Base-by-base conservation (phyloP, 1,140 invertebrate genomes). In the Triops cancriformis region DNA sequence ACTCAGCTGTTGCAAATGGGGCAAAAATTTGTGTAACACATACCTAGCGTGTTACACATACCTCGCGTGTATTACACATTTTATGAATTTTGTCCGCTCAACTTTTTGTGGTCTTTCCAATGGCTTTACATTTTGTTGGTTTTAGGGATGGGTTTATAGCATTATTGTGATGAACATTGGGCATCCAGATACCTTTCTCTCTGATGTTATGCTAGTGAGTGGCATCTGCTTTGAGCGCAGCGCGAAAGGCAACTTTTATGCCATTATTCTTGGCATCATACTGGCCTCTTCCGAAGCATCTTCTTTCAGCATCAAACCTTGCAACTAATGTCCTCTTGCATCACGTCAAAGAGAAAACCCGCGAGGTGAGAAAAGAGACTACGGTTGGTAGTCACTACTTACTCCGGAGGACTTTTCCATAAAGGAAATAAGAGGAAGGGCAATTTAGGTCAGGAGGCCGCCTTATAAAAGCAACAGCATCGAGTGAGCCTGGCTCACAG, bases 391-490 rank as follows among this genome's bases (percentile, higher is more conserved):
- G 51, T 23, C 51, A 64, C 51, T 64, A 64, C 51, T 64, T 6
- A 64, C 51, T 64, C 23, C 31, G 31, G 51, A 23, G 51, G 51
- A 64, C 18, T 64, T 64, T 64, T 64, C 1, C 51, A 64, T 64
- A 23, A 23, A 23, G 23, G 51, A 64, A 64, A 64, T 64, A 23
- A 64, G 51, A 64, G 51, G 76, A 45, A 76, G 27, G 72, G 26
- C 37, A 73, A 77, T 77, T 51, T 77, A 72, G 76, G 76, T 77
- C 76, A 77, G 76, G 76, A 77, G 76, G 76, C 51, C 76, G 76
- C 76, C 76, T 77, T 77, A 77, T 77, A 72, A 77, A 77, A 77
- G 51, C 51, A 64, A 64, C 51, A 64, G 51, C 51, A 64, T 64
- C 51, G 51, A 23, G 51, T 64, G 51, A 64, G 51, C 51, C 51